phyloP scores from a whole-genome alignment of 1,140 invertebrate species.

The Apolygus lucorum region DNA sequence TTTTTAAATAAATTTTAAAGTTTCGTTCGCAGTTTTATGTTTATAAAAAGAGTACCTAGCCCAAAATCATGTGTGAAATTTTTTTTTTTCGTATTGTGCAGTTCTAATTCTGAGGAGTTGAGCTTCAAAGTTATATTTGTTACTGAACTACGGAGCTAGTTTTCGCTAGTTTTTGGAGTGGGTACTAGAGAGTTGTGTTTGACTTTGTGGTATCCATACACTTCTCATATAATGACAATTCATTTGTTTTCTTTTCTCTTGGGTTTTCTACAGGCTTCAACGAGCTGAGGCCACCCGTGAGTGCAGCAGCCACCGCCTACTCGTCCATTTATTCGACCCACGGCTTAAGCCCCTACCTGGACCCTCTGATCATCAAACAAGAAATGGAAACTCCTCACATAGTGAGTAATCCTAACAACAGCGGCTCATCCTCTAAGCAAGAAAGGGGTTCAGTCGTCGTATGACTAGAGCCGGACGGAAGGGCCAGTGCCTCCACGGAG shows the following conservation, averaged over 20 bases:
- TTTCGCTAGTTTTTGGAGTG: no score
- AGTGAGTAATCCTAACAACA: conserved; percentile 28
- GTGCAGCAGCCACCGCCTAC: background rate
- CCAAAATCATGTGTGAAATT: no score
- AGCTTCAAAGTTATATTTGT: no score
- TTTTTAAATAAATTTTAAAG: no score
- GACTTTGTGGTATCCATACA: no score
- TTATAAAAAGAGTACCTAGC: no score
- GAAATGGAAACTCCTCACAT: conserved; percentile 25
- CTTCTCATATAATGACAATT: no score
- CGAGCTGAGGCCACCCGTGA: background rate
- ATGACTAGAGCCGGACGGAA: conserved; percentile 17
- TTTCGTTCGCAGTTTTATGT: no score
- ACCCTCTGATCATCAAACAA: background rate
- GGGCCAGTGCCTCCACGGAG: background rate
- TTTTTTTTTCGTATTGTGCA: no score
- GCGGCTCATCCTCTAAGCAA: conserved; percentile 24
- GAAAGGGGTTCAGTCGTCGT: conserved; percentile 31
- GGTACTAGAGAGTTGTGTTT: no score
- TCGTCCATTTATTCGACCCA: conserved; percentile 6
- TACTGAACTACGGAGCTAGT: no score
- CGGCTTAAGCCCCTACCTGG: conserved; percentile 9
- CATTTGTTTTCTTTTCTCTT: background rate
- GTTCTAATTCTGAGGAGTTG: no score
- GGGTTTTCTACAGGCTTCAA: conserved; percentile 13